A percentile compares a stretch with the other conserved stretches of the same genome.
Evolutionary conservation across 2,888 invertebrate species (phyloP).

Genomic region (Cryptus viduatorius): DNA sequence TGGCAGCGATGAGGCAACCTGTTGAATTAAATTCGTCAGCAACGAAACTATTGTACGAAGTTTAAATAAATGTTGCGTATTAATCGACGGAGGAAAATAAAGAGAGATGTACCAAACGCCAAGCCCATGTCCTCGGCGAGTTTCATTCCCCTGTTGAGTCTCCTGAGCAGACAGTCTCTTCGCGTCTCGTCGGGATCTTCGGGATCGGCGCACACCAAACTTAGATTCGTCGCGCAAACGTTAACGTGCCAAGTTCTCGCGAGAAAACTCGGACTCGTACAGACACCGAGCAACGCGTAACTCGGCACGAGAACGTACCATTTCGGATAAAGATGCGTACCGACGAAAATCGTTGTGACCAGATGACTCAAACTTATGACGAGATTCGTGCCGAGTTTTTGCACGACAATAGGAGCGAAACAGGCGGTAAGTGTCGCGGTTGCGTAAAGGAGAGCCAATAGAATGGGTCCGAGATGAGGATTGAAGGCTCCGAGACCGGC

Average conservation of each 20-base stretch:
- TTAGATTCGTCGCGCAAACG: slow-evolving; percentile 79
- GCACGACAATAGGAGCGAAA: slow-evolving; percentile 86
- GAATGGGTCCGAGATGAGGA: slow-evolving; percentile 84
- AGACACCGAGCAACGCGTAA: slow-evolving; percentile 80
- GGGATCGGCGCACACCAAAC: slow-evolving; percentile 80
- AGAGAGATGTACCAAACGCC: slow-evolving; percentile 76
- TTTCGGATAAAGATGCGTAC: slow-evolving; percentile 80
- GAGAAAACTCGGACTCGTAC: slow-evolving; percentile 78
- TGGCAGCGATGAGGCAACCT: slow-evolving; percentile 81
- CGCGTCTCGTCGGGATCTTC: slow-evolving; percentile 83
- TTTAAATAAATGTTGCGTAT: too few relatives aligned
- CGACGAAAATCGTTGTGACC: slow-evolving; percentile 80
- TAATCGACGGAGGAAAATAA: too few relatives aligned
- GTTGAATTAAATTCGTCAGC: background rate
- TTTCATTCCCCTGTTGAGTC: slow-evolving; percentile 81
- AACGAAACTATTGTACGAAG: background rate
- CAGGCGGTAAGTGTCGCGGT: slow-evolving; percentile 79
- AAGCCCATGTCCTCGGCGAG: slow-evolving; percentile 82
- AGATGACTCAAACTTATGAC: slow-evolving; percentile 83
- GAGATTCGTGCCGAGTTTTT: slow-evolving; percentile 86
- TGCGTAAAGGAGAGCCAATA: slow-evolving; percentile 81
- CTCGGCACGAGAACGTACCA: slow-evolving; percentile 82
- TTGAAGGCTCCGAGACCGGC: slow-evolving; percentile 84
- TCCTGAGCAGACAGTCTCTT: slow-evolving; percentile 80
- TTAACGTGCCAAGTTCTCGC: slow-evolving; percentile 81